These are phyloP conservation scores for Capromys pilorides DNA, from an alignment of 2,797 vertebrate genomes.

Conservation along the genomic window DNA sequence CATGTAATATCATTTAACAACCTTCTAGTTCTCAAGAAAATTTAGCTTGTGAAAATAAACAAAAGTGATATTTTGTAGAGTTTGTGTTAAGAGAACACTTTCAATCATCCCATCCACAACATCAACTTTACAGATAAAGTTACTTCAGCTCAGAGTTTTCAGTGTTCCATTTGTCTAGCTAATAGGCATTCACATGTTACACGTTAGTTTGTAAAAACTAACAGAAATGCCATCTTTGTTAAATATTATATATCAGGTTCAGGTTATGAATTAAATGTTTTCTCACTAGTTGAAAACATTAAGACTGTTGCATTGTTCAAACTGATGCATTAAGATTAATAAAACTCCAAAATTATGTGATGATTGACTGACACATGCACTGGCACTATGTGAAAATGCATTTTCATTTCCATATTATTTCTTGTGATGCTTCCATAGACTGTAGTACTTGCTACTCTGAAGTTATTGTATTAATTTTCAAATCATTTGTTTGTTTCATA, in stretches of 20 bases:
- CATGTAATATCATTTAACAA: not conserved
- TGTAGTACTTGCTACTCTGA: not conserved
- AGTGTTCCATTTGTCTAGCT: not conserved
- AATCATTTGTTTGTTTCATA: too few species aligned
- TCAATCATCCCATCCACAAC: not conserved
- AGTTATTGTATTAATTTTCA: not conserved
- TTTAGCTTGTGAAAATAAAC: not conserved
- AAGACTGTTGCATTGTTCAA: slow-evolving; percentile 21
- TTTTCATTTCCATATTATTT: slow-evolving; percentile 52
- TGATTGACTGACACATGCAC: slow-evolving; percentile 33
- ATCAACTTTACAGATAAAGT: not conserved
- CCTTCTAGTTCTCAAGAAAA: not conserved
- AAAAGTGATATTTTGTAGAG: not conserved
- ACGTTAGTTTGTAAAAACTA: slow-evolving; percentile 1
- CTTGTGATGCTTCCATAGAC: slow-evolving; percentile 27
- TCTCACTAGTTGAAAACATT: slow-evolving; percentile 42
- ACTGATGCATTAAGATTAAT: slow-evolving; percentile 43
- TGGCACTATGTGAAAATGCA: slow-evolving; percentile 54
- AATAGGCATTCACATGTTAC: not conserved
- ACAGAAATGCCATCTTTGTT: slow-evolving; percentile 1
- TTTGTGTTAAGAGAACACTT: not conserved
- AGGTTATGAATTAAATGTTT: not conserved
- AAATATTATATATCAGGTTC: slow-evolving; percentile 26
- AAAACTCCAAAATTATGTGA: slow-evolving; percentile 14
- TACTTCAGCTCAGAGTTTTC: not conserved